Evolutionary conservation across 2,113 vertebrate species (phyloP).

Genomic region (Ibidorhyncha struthersii): DNA sequence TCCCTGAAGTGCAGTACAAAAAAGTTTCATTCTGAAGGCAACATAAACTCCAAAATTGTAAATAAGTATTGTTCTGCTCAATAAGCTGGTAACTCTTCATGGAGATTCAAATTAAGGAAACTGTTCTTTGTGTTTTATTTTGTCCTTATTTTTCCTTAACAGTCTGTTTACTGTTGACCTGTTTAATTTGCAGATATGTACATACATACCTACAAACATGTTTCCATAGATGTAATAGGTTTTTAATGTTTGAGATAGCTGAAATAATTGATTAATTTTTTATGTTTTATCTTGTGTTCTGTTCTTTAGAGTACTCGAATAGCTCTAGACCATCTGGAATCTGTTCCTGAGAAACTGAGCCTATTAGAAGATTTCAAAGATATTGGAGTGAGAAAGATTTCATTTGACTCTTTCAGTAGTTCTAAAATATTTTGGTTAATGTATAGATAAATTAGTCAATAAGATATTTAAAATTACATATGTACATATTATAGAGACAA

Average conservation of each 20-base stretch:
- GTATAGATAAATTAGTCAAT: not conserved
- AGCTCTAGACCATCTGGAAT: constrained; percentile 89
- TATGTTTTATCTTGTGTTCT: constrained; percentile 54
- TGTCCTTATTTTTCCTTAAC: not conserved
- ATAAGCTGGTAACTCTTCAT: not conserved
- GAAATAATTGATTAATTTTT: constrained; percentile 25
- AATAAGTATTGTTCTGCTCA: not conserved
- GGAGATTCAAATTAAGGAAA: not conserved
- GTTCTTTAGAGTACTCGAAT: constrained; percentile 83
- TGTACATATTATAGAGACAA: not conserved
- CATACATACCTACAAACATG: not conserved
- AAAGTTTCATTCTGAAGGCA: not conserved
- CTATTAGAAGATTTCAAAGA: constrained; percentile 86
- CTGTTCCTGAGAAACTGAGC: constrained; percentile 87
- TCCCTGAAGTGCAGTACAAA: not conserved
- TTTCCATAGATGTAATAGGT: not conserved
- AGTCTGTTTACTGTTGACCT: not conserved
- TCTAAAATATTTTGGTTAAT: constrained; percentile 20
- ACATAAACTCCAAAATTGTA: not conserved
- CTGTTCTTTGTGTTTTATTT: not conserved
- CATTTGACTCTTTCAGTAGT: constrained; percentile 59
- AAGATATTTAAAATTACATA: not conserved
- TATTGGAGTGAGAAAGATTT: constrained; percentile 78
- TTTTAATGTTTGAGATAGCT: constrained; percentile 2
- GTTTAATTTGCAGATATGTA: not conserved